Evolutionary conservation across 30 jellyfish, hydroid and myxozoan genomes (phyloP).

Genomic region (Aurelia sp.): DNA sequence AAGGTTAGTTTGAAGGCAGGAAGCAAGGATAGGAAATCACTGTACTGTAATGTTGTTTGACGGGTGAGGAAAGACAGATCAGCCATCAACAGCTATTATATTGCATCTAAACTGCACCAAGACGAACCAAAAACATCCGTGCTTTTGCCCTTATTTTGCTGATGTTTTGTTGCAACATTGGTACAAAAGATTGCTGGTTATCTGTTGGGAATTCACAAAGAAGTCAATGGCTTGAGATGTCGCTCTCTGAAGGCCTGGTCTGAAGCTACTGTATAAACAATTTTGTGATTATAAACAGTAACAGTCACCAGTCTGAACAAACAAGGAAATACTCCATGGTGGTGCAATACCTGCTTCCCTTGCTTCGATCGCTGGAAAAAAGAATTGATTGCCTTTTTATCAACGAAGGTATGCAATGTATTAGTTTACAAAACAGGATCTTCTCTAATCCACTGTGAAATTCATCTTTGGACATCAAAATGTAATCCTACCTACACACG

Average conservation of each 20-base stretch:
- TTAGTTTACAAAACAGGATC: slow-evolving; percentile 3
- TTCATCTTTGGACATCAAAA: not conserved
- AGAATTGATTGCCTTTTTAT: not conserved
- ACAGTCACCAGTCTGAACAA: slow-evolving; percentile 16
- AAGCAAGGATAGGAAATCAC: slow-evolving; percentile 70
- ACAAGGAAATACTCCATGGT: slow-evolving; percentile 59
- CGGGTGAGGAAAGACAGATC: slow-evolving; percentile 76
- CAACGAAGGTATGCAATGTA: slow-evolving; percentile 7
- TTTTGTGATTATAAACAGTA: no score
- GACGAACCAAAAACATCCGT: no score
- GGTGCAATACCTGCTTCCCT: not conserved
- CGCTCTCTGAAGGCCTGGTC: no score
- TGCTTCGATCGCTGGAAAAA: slow-evolving; percentile 1
- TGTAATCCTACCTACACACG: no score
- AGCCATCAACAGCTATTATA: slow-evolving; percentile 7
- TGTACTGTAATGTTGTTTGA: slow-evolving; percentile 52
- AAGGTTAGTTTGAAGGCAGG: slow-evolving; percentile 49
- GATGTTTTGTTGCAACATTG: no score
- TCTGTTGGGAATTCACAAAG: no score
- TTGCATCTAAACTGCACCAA: slow-evolving; percentile 13
- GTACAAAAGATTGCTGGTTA: no score
- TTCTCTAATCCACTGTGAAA: not conserved
- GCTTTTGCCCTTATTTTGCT: no score
- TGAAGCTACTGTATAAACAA: no score
- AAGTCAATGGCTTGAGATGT: no score